Base-by-base conservation (phyloP, 2,888 invertebrate genomes). In the Electrophaes corylata region DNA sequence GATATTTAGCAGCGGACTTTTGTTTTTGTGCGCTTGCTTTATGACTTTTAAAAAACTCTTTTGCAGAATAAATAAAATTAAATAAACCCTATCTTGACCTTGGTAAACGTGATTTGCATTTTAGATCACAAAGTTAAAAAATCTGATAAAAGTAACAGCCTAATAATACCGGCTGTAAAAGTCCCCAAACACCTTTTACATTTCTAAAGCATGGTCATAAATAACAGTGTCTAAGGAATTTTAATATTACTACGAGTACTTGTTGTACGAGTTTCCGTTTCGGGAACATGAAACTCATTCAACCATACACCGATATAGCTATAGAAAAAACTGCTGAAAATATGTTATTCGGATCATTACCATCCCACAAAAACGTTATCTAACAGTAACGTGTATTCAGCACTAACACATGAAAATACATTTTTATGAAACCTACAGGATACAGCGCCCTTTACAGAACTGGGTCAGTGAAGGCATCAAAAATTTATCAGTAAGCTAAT, bases 401-500 rank as follows among this genome's bases (percentile, higher is more conserved):
- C 37, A 60, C 57, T 67, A 48, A 46, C 39, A 33, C 40, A 48
- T 51, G 31, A 50, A 60, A 59, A 47, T 29, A 18, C 43, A 51
- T 41, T 57, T 60, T 37, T 45, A 50, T 55, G 45, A 45, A 56
- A 52, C 49, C 16, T 6, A 35, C 29, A 20, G 40, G 26, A 53
- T 49, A 35, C 18, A 45, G 12, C 29, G 26, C 18, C 40, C 41
- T 43, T 45, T 23, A 37, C 53, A 16, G n/a, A 62, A 48, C 29
- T 57, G 37, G 33, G 55, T 58, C 61, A 57, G 29, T 29, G 57
- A 71, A 70, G 62, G 69, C 71, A 74, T 78, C 71, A 77, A 78
- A 79, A 76, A 76, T 73, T 69, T 73, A 73, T 78, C 75, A 72
- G 70, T 66, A 73, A 68, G 73, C 75, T 79, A 81, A 86, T 83